Base-by-base conservation (phyloP, 64 coral and sea anemone species). In the Porites lutea region DNA sequence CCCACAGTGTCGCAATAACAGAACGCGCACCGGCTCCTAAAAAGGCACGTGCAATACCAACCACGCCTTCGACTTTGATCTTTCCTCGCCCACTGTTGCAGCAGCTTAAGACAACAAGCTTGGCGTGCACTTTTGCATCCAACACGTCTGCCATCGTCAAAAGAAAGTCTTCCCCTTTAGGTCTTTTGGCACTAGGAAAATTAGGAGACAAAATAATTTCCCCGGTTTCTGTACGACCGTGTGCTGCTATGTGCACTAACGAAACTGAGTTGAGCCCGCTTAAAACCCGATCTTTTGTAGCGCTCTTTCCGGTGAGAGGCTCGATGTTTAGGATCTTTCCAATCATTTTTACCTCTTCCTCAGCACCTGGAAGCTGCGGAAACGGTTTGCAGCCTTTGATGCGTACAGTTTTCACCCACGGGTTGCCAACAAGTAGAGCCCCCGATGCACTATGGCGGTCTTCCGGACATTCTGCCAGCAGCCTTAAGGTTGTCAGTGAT, bases 1-100 rank as follows among this genome's bases (percentile, higher is more conserved):
- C 63, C 83, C 83, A 87, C 83, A 87, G 53, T 12, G 79, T n/a
- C 45, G 65, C 83, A 53, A 87, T 48, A 52, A 87, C 83, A 51
- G 83, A 50, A 52, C 61, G 83, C 3, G 65, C 83, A 45, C 83
- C n/a, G n/a, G n/a, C n/a, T n/a, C n/a, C n/a, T n/a, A n/a, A n/a
- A n/a, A n/a, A n/a, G n/a, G n/a, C n/a, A n/a, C n/a, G n/a, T n/a
- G n/a, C n/a, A n/a, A n/a, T n/a, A 58, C 83, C 83, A 13, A 87
- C 70, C 14, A 87, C 67, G 21, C 83, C 83, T 16, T 87, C 83
- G 9, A 64, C 19, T 19, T 72, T 87, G 3, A 57, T 87, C 19
- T 87, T 65, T 5, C 65, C 83, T 69, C 63, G 62, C n/a, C 63
- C 83, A 15, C 83, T 87, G 11, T 82, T 52, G 51, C 83, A 87